phyloP scores from a whole-genome alignment of 2,113 vertebrate species.

The Elaphurus davidianus region DNA sequence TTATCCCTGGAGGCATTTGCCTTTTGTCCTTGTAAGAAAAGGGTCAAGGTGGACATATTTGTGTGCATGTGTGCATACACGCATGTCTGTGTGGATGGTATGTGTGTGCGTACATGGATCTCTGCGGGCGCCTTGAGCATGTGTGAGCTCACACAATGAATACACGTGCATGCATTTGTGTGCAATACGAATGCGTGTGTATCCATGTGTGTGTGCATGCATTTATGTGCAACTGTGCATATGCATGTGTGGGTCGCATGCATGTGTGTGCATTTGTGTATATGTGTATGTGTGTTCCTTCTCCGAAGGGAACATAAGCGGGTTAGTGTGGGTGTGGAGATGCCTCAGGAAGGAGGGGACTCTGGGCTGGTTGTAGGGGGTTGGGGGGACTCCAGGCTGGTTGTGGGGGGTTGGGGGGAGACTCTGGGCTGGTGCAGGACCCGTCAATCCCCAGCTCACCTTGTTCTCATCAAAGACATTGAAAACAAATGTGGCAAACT shows the following conservation, averaged over 20 bases:
- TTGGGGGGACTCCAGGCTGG: not conserved
- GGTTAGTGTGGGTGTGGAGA: not conserved
- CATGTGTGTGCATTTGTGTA: not conserved
- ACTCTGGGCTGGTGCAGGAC: rapidly evolving
- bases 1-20: not conserved
- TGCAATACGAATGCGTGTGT: not conserved
- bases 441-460: constrained; percentile 75
- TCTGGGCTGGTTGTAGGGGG: not conserved
- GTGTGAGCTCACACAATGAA: not conserved
- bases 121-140: not conserved
- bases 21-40: not conserved
- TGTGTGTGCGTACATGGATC: rapidly evolving
- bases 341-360: rapidly evolving
- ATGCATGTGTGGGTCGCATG: too few species aligned
- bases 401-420: rapidly evolving
- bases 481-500: constrained; percentile 97
- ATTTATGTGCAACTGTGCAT: rapidly evolving
- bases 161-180: not conserved
- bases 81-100: too few species aligned
- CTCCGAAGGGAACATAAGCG: not conserved
- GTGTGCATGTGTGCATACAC: rapidly evolving
- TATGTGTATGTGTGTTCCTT: not conserved
- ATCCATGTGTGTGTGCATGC: rapidly evolving
- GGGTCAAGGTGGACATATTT: not conserved
- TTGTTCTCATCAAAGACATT: constrained; percentile 99